Conservation (phyloP, 2,113 vertebrate species). For the Athene noctua region DNA sequence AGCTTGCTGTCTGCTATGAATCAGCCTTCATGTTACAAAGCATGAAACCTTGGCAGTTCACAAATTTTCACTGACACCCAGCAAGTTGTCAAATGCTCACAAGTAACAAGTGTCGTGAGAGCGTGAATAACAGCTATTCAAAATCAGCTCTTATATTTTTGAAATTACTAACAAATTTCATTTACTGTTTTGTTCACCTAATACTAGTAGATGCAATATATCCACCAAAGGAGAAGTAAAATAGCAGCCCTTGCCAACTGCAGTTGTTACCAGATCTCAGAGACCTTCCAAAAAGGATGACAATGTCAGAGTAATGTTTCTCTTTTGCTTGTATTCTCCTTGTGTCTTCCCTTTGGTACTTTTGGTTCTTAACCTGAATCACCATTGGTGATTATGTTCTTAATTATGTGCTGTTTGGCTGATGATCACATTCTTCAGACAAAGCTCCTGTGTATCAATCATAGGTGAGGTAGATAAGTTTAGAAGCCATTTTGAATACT, state of each 20-base stretch:
- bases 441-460: background rate
- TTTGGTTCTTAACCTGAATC: background rate
- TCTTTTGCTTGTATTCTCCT: background rate
- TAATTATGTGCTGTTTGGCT: background rate
- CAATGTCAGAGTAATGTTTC: background rate
- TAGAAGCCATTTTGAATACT: background rate
- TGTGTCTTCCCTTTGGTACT: background rate
- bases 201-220: background rate
- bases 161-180: background rate
- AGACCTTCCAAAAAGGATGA: background rate
- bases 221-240: background rate
- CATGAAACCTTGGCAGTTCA: background rate
- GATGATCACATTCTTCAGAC: background rate
- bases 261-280: background rate
- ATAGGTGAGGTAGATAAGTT: background rate
- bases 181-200: background rate
- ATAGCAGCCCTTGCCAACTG: background rate
- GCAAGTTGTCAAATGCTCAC: background rate
- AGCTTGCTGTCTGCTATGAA: background rate
- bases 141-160: background rate
- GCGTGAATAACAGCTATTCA: background rate
- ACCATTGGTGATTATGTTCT: background rate
- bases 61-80: constrained; percentile 7
- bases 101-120: background rate
- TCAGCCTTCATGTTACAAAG: background rate